Conservation (phyloP, 2,797 vertebrate species). For the Melanogrammus aeglefinus region DNA sequence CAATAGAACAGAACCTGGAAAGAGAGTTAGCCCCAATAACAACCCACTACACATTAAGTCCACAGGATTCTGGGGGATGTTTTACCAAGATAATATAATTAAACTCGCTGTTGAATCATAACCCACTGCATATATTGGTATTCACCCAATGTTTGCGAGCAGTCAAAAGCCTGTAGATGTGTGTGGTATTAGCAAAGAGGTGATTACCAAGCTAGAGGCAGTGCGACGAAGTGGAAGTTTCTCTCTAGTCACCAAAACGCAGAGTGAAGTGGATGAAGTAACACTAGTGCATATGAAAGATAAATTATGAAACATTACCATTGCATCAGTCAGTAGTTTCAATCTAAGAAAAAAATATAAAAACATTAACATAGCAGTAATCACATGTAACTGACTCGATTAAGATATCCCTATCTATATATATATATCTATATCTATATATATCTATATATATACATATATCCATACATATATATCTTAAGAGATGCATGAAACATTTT, state of each 20-base stretch:
- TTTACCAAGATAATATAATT: neutral
- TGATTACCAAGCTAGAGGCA: neutral
- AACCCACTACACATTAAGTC: neutral
- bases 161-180: neutral
- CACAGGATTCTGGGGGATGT: neutral
- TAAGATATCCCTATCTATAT: neutral
- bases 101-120: neutral
- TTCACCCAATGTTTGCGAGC: neutral
- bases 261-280: conserved; percentile 8
- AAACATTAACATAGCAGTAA: conserved; percentile 55
- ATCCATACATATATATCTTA: too few species aligned
- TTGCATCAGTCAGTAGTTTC: conserved; percentile 66
- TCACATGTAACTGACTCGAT: neutral
- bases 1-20: neutral
- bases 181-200: neutral
- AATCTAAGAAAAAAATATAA: conserved; percentile 57
- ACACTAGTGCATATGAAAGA: conserved; percentile 32
- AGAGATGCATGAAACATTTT: neutral
- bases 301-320: conserved; percentile 64
- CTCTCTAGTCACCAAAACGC: neutral
- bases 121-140: conserved; percentile 4
- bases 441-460: too few species aligned
- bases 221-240: neutral
- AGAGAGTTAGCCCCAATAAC: neutral
- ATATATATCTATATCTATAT: too few species aligned